Percentiles rank a stretch among this genome's conserved stretches.
These are phyloP conservation scores for Sebastiscus albofasciatus DNA, from an alignment of 2,797 vertebrate species.

Conservation along the genomic window DNA sequence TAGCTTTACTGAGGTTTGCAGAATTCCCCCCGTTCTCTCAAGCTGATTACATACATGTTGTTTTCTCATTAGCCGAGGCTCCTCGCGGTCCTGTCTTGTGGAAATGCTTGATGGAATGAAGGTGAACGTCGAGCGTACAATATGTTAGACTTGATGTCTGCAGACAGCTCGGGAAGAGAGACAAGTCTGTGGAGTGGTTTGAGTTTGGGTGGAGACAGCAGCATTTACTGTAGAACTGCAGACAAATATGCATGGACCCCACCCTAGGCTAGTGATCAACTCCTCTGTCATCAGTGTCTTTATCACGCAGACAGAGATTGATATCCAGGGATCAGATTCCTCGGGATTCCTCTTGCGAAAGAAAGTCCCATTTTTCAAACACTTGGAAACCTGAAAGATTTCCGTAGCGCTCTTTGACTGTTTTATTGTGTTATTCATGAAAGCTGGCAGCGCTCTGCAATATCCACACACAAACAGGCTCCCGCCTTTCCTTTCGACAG, in stretches of 20 bases:
- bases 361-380: conserved; percentile 70
- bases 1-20: conserved; percentile 70
- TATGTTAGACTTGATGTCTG: conserved; percentile 69
- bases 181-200: conserved; percentile 78
- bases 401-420: conserved; percentile 41
- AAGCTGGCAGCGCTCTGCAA: conserved; percentile 48
- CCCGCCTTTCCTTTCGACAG: conserved; percentile 40
- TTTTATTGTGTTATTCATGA: conserved; percentile 73
- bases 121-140: conserved; percentile 62
- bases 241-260: conserved; percentile 81
- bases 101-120: conserved; percentile 68
- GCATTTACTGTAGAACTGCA: conserved; percentile 82
- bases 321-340: conserved; percentile 77
- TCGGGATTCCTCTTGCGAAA: conserved; percentile 62
- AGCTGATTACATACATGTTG: conserved; percentile 77
- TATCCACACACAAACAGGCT: conserved; percentile 58
- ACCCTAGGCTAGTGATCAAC: conserved; percentile 78
- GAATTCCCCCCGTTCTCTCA: conserved; percentile 63
- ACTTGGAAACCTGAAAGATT: conserved; percentile 57
- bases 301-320: conserved; percentile 81
- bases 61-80: conserved; percentile 76
- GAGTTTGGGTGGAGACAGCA: conserved; percentile 81
- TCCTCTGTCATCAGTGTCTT: conserved; percentile 81
- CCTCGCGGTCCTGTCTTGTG: conserved; percentile 62
- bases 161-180: conserved; percentile 71